phyloP scores from a whole-genome alignment of 2,797 vertebrate genomes.

The Austrolebias charrua region DNA sequence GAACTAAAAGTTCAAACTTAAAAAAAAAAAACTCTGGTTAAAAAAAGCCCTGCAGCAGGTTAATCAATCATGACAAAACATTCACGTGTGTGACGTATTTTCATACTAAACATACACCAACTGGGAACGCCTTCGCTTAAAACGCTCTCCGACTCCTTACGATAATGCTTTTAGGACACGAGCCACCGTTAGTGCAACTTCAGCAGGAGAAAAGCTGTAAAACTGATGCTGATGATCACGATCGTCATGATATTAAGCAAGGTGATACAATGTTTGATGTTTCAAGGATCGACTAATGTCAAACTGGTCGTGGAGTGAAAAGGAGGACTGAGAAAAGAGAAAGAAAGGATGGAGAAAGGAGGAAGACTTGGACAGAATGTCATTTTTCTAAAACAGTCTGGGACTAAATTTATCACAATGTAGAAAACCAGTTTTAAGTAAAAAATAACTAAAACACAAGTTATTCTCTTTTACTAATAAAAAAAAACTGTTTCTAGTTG shows the following conservation, averaged over 20 bases:
- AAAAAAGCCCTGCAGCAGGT: conserved; percentile 14
- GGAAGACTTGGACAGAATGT: conserved; percentile 11
- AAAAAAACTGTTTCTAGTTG: not conserved
- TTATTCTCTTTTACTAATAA: not conserved
- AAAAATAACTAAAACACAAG: too few species aligned
- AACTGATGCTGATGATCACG: conserved; percentile 52
- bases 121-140: conserved; percentile 4
- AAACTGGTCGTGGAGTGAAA: conserved; percentile 24
- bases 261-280: conserved; percentile 68
- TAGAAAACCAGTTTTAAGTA: not conserved
- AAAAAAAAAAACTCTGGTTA: not conserved
- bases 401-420: conserved; percentile 23
- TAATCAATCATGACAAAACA: conserved; percentile 10
- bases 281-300: conserved; percentile 44
- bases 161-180: conserved; percentile 63
- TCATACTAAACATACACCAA: conserved; percentile 18
- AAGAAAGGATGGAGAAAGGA: conserved; percentile 14
- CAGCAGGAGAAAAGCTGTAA: conserved; percentile 38
- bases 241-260: conserved; percentile 52
- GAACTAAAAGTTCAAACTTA: conserved; percentile 14
- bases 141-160: not conserved
- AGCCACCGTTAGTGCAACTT: conserved; percentile 64
- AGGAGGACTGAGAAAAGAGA: conserved; percentile 15
- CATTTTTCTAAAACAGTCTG: not conserved
- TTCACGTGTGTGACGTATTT: conserved; percentile 18